Evolutionary conservation across 1,140 invertebrate genomes (phyloP), one percentile per base, ranked within the genome.

Genomic region (Lepidurus arcticus): DNA sequence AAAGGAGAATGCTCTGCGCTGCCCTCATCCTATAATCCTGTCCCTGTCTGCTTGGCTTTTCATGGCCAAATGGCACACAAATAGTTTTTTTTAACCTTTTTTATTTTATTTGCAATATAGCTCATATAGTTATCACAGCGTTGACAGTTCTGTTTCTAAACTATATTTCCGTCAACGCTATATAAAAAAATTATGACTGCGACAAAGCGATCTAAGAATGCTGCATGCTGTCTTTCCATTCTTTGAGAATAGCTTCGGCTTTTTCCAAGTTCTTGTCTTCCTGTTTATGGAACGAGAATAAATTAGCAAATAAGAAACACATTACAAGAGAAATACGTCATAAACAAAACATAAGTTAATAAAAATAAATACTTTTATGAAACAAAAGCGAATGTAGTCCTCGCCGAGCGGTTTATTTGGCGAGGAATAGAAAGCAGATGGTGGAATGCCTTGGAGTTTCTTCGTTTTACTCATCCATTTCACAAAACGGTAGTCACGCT

Each of bases 381-480:
- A 98, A 85, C 96, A 98, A 81, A 91, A 87, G 24, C 97, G 88
- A 5, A 98, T 92, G 83, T 91, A 94, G 84, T 97, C 90, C 85
- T 98, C 93, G 7, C 90, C 95, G 8, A 97, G 85, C 79, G 89
- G 84, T 85, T 97, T 97, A 85, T 98, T 90, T 21, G 87, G 86
- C 1, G 90, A 86, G 73, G 90, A 91, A 84, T 98, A 99, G 86
- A 99, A 99, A 0, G 95, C 96, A 75, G 93, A 93, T 10, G 94
- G 92, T 16, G 98, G 98, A 82, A 99, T 98, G 44, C 93, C 92
- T 82, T 96, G 92, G 26, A 99, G 85, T 79, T 96, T 95, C 84
- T 95, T 91, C 83, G 97, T 94, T 84, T 94, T 96, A 0, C 91
- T 93, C 88, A 99, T 91, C 93, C 96, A 99, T 85, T 97, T 94